Conservation (phyloP, 2,888 invertebrate species). For the Phytoseiulus persimilis region DNA sequence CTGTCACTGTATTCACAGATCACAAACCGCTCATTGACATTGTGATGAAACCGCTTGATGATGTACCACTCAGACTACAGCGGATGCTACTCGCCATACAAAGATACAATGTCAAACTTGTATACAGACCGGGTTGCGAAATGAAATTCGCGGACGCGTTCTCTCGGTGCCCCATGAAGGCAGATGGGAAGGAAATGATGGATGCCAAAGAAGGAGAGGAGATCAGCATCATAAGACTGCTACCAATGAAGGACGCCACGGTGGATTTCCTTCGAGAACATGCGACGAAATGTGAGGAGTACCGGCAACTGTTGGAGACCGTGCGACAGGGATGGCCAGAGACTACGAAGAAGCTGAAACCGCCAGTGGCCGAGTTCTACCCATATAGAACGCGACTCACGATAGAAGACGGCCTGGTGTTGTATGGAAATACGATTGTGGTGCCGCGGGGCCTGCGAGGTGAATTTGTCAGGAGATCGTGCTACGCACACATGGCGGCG, state of each 20-base stretch:
- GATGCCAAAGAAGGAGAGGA: background rate
- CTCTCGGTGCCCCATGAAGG: background rate
- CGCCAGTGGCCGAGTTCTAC: background rate
- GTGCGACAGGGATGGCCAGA: too few relatives aligned
- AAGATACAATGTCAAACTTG: background rate
- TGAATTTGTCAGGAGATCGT: background rate
- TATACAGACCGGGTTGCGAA: background rate
- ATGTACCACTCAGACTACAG: background rate
- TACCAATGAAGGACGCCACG: too few relatives aligned
- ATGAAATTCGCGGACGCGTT: background rate
- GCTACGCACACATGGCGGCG: conserved; percentile 17
- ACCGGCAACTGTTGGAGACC: too few relatives aligned
- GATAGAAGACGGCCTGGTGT: background rate
- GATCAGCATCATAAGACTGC: too few relatives aligned
- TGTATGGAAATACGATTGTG: background rate
- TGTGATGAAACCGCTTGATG: background rate
- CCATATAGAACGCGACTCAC: background rate
- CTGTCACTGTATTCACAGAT: background rate
- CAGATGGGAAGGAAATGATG: too few relatives aligned
- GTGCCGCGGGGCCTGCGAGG: background rate
- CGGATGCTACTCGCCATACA: background rate
- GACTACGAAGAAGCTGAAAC: background rate
- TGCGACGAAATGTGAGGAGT: too few relatives aligned
- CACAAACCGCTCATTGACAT: background rate
- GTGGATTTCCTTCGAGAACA: too few relatives aligned